These are phyloP conservation scores for Bostrychus sinensis DNA, from an alignment of 2,113 vertebrate species.

Conservation along the genomic window DNA sequence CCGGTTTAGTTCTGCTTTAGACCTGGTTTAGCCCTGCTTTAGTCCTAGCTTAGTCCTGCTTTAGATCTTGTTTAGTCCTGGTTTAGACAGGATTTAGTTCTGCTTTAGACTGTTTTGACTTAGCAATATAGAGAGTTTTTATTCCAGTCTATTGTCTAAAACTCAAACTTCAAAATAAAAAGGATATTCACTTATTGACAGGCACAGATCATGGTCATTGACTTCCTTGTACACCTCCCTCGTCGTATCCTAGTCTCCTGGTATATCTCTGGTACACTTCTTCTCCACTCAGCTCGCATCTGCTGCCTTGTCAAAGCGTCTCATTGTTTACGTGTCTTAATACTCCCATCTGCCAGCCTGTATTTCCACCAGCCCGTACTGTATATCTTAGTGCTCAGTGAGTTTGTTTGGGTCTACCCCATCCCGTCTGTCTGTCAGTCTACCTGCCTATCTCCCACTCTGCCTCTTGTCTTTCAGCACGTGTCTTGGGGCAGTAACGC, in stretches of 20 bases:
- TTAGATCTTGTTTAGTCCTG: too few relatives aligned
- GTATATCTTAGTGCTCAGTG: constrained; percentile 23
- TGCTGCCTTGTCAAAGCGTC: constrained; percentile 30
- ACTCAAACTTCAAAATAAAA: too few relatives aligned
- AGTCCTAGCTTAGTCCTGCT: too few relatives aligned
- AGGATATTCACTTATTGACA: too few relatives aligned
- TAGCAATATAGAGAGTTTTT: too few relatives aligned
- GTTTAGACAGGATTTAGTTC: too few relatives aligned
- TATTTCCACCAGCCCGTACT: constrained; percentile 32
- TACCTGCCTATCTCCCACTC: constrained; percentile 26
- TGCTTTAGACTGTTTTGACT: too few relatives aligned
- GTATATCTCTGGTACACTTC: not conserved
- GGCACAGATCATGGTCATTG: too few relatives aligned
- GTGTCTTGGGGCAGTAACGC: constrained; percentile 47
- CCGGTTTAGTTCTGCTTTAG: too few relatives aligned
- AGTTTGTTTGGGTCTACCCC: constrained; percentile 17
- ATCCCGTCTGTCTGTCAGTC: constrained; percentile 17
- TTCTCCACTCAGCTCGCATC: constrained; percentile 8
- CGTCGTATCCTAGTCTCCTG: not conserved
- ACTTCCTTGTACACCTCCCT: not conserved
- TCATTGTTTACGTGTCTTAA: constrained; percentile 44
- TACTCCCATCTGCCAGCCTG: constrained; percentile 45
- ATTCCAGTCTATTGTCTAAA: too few relatives aligned
- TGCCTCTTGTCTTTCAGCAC: constrained; percentile 18
- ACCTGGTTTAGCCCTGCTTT: too few relatives aligned